phyloP scores from a whole-genome alignment of 1,140 invertebrate species.

The Zaprionus nigranus region DNA sequence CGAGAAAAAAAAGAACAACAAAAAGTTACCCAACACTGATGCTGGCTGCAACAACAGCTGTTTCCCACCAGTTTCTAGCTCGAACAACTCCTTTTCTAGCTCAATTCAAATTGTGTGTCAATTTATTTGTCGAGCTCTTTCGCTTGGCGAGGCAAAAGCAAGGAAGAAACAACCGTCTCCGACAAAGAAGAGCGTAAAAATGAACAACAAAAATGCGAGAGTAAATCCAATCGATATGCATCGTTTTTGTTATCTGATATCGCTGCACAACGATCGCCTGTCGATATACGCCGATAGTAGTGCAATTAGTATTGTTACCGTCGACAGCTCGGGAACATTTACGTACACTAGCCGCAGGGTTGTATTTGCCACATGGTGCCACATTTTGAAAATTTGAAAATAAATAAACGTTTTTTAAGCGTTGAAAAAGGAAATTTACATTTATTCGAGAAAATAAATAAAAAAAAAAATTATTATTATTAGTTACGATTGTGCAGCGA shows the following conservation, averaged over 20 bases:
- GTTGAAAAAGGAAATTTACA: slow-evolving; percentile 36
- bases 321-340: neutral
- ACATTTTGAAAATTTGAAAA: slow-evolving; percentile 1
- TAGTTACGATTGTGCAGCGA: slow-evolving; percentile 35
- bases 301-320: neutral
- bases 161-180: slow-evolving; percentile 46
- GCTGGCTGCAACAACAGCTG: slow-evolving; percentile 51
- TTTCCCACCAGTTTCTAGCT: slow-evolving; percentile 47
- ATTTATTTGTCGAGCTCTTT: slow-evolving; percentile 41
- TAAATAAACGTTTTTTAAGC: slow-evolving; percentile 21
- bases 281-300: neutral
- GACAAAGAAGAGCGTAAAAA: slow-evolving; percentile 55
- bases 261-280: neutral
- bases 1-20: slow-evolving; percentile 32
- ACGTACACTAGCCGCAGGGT: slow-evolving; percentile 9
- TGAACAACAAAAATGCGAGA: slow-evolving; percentile 47
- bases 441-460: slow-evolving; percentile 38
- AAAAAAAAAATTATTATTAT: slow-evolving; percentile 25
- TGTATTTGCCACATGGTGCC: neutral
- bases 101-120: slow-evolving; percentile 46
- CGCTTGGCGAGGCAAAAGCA: slow-evolving; percentile 31
- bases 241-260: neutral
- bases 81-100: slow-evolving; percentile 43
- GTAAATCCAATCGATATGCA: slow-evolving; percentile 23
- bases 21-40: slow-evolving; percentile 52